Conservation (phyloP, 2,797 vertebrate species). For the Naso thynnoides region DNA sequence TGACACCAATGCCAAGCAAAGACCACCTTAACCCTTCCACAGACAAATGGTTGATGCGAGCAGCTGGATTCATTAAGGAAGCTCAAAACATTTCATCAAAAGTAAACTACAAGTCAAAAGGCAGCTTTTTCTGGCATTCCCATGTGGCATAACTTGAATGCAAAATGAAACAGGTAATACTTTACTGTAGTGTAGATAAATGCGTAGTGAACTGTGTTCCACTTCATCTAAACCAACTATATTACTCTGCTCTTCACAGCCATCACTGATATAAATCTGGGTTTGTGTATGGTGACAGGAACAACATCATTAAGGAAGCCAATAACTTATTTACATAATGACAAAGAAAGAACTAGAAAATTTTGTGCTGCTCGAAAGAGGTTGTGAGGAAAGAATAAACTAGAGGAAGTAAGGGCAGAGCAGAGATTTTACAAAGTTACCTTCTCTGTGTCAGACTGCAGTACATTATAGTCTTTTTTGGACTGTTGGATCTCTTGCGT, state of each 20-base stretch:
- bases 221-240: background rate
- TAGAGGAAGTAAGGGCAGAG: background rate
- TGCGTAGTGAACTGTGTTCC: background rate
- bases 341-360: background rate
- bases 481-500: constrained; percentile 91
- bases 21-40: background rate
- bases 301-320: background rate
- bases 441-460: constrained; percentile 90
- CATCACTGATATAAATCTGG: too few species aligned
- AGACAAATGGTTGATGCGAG: background rate
- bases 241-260: too few species aligned
- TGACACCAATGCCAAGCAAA: background rate
- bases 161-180: background rate
- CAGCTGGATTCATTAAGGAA: background rate
- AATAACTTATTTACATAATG: background rate
- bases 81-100: background rate
- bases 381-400: background rate
- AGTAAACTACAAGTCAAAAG: background rate
- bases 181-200: too few species aligned
- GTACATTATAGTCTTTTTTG: constrained; percentile 84
- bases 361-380: background rate
- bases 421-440: constrained; percentile 69
- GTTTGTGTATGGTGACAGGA: too few species aligned
- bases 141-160: background rate
- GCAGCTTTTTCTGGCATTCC: background rate